Base-by-base conservation (phyloP, 2,797 vertebrate species). In the Aldrovandia affinis region DNA sequence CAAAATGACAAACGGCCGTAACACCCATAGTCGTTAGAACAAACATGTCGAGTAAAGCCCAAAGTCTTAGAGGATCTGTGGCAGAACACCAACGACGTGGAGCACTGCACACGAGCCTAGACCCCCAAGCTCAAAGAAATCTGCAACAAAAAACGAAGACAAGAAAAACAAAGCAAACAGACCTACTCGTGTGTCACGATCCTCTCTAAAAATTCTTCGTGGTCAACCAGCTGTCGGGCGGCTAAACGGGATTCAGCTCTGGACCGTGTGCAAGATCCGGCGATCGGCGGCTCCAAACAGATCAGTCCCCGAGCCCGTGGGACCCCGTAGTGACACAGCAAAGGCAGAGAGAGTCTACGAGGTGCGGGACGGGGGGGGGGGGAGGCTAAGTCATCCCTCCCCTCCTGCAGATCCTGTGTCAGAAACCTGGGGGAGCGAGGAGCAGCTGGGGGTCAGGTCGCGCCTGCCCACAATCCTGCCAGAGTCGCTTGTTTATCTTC, bases 391-490 rank as follows among this genome's bases (percentile, higher is more conserved):
- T 79, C 57, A n/a, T 22, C 44, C 25, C 77, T 63, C 28, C n/a
- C 33, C 70, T 33, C 22, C 52, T 10, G 83, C n/a, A 81, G 54
- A 73, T 84, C 78, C 78, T 28, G 61, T 84, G 59, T 80, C 77
- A 84, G 83, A 39, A 39, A 84, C 36, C 70, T 63, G 82, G 70
- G 82, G 75, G 70, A 80, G 83, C 57, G 47, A 77, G 78, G 77
- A 80, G 44, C 78, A 68, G 33, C 50, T 25, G 36, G 78, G 68
- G 80, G 68, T 78, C 54, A 81, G 80, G 80, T 63, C 61, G n/a
- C 36, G 50, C 70, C 70, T 25, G n/a, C 70, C 25, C 79, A 81
- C 30, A 81, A 30, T 15, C 30, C 30, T 22, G 36, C 33, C 80
- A 12, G 63, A n/a, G 55, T 14, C 22, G 79, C 30, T 57, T 39